These are phyloP conservation scores for Stramonita haemastoma DNA, from an alignment of 2,888 invertebrate genomes.

Conservation along the genomic window DNA sequence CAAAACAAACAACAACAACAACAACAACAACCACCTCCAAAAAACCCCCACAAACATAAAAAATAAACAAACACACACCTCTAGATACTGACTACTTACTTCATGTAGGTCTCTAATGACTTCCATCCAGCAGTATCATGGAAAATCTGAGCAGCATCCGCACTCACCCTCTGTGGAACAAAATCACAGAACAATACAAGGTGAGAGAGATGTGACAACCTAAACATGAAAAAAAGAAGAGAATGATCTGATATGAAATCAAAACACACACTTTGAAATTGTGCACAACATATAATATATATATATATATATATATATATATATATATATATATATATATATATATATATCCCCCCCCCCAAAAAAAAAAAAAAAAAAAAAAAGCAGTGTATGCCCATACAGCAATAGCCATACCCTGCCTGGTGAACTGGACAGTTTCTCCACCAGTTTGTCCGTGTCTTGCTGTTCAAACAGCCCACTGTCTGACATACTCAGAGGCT, in stretches of 20 bases:
- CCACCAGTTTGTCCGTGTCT: slow-evolving; percentile 62
- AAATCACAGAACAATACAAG: slow-evolving; percentile 29
- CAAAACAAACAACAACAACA: no score
- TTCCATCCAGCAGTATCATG: slow-evolving; percentile 81
- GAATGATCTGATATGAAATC: neutral
- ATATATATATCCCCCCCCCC: no score
- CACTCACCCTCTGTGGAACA: slow-evolving; percentile 49
- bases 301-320: no score
- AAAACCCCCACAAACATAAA: no score
- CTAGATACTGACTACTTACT: no score
- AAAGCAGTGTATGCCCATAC: neutral
- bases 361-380: no score
- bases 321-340: no score
- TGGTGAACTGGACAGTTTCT: slow-evolving; percentile 67
- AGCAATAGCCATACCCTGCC: slow-evolving; percentile 35
- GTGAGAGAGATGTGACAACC: neutral
- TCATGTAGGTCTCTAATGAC: slow-evolving; percentile 80
- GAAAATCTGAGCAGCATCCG: slow-evolving; percentile 79
- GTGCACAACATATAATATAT: no score
- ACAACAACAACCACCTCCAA: no score
- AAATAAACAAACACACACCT: no score
- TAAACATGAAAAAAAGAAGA: neutral
- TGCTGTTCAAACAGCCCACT: slow-evolving; percentile 43
- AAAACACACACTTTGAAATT: neutral
- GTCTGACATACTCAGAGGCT: slow-evolving; percentile 57